Percentiles rank a stretch among this genome's conserved stretches.
These are phyloP conservation scores for Cartodere bifasciata DNA, from an alignment of 2,888 invertebrate genomes.

Conservation along the genomic window DNA sequence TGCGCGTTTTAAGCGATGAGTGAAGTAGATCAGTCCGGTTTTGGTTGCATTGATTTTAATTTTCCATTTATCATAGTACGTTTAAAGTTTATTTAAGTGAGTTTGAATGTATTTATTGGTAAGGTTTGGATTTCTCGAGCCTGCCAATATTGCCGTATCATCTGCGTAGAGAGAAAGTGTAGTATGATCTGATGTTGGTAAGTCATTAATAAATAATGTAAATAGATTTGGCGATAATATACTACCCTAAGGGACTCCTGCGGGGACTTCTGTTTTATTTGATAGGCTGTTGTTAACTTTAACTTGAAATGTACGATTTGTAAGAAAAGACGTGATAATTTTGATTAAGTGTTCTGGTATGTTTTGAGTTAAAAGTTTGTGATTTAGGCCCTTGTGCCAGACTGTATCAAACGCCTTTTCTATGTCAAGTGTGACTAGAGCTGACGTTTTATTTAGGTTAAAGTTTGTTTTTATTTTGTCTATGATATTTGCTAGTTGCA, in stretches of 20 bases:
- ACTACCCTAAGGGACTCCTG: slow-evolving; percentile 10
- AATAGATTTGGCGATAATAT: slow-evolving; percentile 1
- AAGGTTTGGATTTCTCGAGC: slow-evolving; percentile 1
- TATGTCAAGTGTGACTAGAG: slow-evolving; percentile 7
- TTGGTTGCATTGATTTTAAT: slow-evolving; percentile 7
- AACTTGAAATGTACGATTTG: slow-evolving; percentile 4
- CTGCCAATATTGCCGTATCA: slow-evolving; percentile 7
- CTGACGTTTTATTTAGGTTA: slow-evolving; percentile 5
- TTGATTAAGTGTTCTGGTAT: slow-evolving; percentile 6
- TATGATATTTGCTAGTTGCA: slow-evolving; percentile 7
- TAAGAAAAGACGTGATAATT: slow-evolving; percentile 7
- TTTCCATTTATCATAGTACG: slow-evolving; percentile 6
- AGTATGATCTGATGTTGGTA: slow-evolving; percentile 2
- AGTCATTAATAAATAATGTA: slow-evolving; percentile 5
- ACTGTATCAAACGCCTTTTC: slow-evolving; percentile 10
- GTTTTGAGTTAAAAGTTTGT: slow-evolving; percentile 2
- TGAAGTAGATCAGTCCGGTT: slow-evolving; percentile 1
- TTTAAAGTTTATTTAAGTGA: slow-evolving; percentile 3
- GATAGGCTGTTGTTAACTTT: slow-evolving; percentile 5
- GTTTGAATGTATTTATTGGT: slow-evolving; percentile 4
- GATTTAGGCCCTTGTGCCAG: slow-evolving; percentile 9
- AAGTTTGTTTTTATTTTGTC: slow-evolving; percentile 8
- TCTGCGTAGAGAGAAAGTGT: slow-evolving; percentile 5
- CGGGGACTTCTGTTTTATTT: slow-evolving; percentile 2
- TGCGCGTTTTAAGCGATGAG: neutral